phyloP scores from a whole-genome alignment of 2,113 vertebrate genomes.

The Phodopus roborovskii region DNA sequence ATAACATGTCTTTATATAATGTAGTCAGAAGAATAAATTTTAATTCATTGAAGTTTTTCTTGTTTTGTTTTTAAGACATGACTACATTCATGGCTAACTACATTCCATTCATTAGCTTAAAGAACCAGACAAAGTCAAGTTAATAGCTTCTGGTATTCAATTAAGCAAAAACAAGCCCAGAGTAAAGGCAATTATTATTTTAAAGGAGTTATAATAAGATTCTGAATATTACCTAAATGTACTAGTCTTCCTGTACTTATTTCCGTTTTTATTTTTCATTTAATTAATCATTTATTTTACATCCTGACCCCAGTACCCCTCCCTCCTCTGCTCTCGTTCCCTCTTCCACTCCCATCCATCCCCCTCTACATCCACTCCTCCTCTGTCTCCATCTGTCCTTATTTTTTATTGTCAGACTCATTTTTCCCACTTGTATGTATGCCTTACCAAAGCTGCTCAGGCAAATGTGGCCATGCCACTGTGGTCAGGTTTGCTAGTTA shows the following conservation, averaged over 20 bases:
- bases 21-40: conserved; percentile 58
- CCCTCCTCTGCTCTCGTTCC: no score
- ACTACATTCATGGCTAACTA: conserved; percentile 28
- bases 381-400: conserved; percentile 11
- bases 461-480: background rate
- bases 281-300: no score
- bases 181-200: conserved; percentile 4
- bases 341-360: no score
- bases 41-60: conserved; percentile 15
- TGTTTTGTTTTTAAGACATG: background rate
- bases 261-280: background rate
- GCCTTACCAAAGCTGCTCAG: conserved; percentile 38
- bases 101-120: conserved; percentile 58
- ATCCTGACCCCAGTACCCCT: no score
- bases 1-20: background rate
- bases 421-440: conserved; percentile 62
- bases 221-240: conserved; percentile 61
- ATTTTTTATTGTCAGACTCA: conserved; percentile 62
- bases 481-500: conserved; percentile 68
- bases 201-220: conserved; percentile 62
- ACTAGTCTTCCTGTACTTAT: conserved; percentile 59
- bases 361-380: no score
- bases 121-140: conserved; percentile 20
- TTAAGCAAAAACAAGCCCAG: conserved; percentile 52
- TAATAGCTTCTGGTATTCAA: conserved; percentile 59